Evolutionary conservation across 2,888 invertebrate species (phyloP).

Genomic region (Synergus gifuensis): DNA sequence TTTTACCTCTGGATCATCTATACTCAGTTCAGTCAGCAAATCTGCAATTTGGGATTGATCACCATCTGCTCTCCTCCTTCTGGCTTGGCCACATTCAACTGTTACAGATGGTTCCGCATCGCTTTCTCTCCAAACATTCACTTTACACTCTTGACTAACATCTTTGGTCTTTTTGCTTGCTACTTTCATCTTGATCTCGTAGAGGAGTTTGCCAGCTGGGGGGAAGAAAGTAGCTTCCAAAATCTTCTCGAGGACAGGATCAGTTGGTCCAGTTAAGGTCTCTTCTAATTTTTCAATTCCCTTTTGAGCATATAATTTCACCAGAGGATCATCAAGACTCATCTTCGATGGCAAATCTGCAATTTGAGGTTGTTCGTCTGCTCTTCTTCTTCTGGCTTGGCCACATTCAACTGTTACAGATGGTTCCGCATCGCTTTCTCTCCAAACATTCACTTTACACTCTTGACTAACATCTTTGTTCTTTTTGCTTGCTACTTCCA

Average conservation of each 20-base stretch:
- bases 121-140: neutral
- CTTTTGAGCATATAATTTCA: neutral
- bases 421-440: neutral
- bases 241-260: neutral
- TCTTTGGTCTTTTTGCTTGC: neutral
- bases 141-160: neutral
- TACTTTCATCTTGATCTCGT: conserved; percentile 6
- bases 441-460: neutral
- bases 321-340: neutral
- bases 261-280: neutral
- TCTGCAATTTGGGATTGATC: neutral
- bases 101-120: neutral
- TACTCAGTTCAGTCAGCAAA: neutral
- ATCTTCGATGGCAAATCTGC: neutral
- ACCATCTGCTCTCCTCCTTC: too few species aligned
- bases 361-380: neutral
- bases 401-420: neutral
- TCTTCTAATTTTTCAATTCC: neutral
- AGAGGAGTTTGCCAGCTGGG: conserved; percentile 11
- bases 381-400: neutral
- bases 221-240: neutral
- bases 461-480: neutral
- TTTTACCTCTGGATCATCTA: neutral
- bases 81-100: too few species aligned
- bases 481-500: neutral